These are phyloP conservation scores for Oriolus oriolus DNA, from an alignment of 2,113 vertebrate species.

Conservation along the genomic window DNA sequence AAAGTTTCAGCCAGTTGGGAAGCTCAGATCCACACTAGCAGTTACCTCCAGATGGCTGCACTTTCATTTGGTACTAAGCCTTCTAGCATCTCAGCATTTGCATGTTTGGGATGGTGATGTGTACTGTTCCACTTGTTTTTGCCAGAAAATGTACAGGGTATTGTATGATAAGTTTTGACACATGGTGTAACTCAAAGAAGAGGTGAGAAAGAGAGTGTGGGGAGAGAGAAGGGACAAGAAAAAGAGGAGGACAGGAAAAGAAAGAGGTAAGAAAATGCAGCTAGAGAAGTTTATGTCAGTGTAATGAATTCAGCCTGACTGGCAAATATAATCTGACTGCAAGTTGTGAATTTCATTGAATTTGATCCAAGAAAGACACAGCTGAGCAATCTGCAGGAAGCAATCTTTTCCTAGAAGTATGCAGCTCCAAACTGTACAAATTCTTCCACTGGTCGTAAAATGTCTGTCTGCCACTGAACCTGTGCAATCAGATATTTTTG, in stretches of 20 bases:
- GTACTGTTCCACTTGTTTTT: conserved; percentile 59
- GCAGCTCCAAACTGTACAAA: conserved; percentile 61
- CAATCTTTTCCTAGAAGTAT: conserved; percentile 74
- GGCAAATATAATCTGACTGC: conserved; percentile 68
- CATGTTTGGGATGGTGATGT: conserved; percentile 52
- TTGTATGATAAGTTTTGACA: conserved; percentile 57
- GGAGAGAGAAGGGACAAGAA: neutral
- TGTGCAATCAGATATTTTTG: conserved; percentile 2
- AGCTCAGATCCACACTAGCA: neutral
- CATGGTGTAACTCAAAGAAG: conserved; percentile 25
- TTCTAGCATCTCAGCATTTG: conserved; percentile 28
- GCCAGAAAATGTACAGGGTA: conserved; percentile 48
- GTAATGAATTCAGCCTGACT: conserved; percentile 67
- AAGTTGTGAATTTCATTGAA: conserved; percentile 69
- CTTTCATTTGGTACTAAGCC: conserved; percentile 30
- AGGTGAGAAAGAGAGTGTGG: neutral
- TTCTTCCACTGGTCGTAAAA: conserved; percentile 61
- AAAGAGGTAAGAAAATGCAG: neutral
- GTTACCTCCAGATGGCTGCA: conserved; percentile 64
- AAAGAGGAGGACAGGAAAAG: neutral
- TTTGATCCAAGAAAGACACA: conserved; percentile 74
- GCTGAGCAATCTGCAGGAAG: conserved; percentile 75
- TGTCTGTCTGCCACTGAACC: neutral
- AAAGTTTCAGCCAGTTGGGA: conserved; percentile 23
- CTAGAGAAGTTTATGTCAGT: conserved; percentile 37